Evolutionary conservation across 2,113 vertebrate genomes (phyloP).

Genomic region (Kobus ellipsiprymnus): DNA sequence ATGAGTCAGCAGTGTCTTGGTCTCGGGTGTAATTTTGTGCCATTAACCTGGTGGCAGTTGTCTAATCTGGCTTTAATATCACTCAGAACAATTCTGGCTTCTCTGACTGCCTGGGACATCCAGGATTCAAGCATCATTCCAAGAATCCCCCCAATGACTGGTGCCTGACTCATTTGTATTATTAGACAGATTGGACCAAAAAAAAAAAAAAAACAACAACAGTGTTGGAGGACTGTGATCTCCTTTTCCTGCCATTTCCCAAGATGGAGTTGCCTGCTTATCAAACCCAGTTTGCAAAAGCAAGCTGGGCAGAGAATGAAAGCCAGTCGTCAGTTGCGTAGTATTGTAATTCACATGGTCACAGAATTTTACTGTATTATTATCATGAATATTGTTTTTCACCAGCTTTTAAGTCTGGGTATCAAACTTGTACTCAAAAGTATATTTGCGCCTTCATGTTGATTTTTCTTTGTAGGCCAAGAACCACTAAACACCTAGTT

Average conservation of each 20-base stretch:
- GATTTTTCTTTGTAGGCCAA: not conserved
- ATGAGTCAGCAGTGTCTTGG: not conserved
- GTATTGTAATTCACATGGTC: not conserved
- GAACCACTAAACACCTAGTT: not conserved
- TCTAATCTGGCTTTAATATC: not conserved
- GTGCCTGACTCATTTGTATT: not conserved
- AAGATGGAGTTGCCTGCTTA: not conserved
- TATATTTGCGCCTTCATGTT: not conserved
- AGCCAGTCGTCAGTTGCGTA: not conserved
- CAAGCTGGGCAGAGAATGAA: conserved; percentile 1
- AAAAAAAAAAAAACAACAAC: not conserved
- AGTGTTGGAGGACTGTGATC: not conserved
- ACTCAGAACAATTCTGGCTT: not conserved
- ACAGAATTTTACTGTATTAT: not conserved
- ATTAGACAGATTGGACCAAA: not conserved
- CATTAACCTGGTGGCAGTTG: not conserved
- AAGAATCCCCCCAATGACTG: not conserved
- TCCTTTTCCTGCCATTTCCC: not conserved
- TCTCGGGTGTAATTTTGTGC: not conserved
- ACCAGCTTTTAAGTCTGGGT: not conserved
- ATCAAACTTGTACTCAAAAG: not conserved
- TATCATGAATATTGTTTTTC: not conserved
- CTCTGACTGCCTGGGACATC: not conserved
- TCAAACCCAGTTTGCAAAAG: not conserved
- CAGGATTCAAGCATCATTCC: not conserved